phyloP scores from a whole-genome alignment of 2,113 vertebrate species.

The Ifrita kowaldi region DNA sequence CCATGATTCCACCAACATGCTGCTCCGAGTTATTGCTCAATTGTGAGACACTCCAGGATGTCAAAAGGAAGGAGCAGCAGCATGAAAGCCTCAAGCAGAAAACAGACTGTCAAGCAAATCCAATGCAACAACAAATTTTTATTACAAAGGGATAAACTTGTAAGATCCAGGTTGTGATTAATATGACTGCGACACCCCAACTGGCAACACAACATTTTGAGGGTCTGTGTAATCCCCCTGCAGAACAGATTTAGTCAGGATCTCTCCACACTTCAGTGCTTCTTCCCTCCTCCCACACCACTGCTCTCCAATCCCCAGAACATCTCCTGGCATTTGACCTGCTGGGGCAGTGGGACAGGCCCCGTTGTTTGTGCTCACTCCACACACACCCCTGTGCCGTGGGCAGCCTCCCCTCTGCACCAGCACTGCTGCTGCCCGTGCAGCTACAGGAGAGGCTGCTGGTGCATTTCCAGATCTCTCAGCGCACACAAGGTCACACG shows the following conservation, averaged over 20 bases:
- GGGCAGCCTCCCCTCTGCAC: not conserved
- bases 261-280: fast-evolving
- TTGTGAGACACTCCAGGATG: conserved; percentile 21
- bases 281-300: not conserved
- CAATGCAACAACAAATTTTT: not conserved
- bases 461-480: not conserved
- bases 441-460: not conserved
- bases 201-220: not conserved
- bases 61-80: conserved; percentile 36
- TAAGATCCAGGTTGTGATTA: not conserved
- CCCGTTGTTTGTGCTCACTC: too few relatives aligned
- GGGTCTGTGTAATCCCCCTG: not conserved
- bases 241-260: not conserved
- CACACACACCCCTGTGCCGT: fast-evolving
- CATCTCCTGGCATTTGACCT: not conserved
- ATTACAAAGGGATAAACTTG: not conserved
- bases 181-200: not conserved
- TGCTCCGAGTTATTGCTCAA: conserved; percentile 50
- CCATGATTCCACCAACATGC: conserved; percentile 17
- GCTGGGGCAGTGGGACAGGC: not conserved
- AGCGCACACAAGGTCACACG: not conserved
- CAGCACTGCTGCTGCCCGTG: not conserved
- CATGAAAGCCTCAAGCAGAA: conserved; percentile 26
- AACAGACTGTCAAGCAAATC: not conserved
- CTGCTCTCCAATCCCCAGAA: not conserved